phyloP scores from a whole-genome alignment of 2,113 vertebrate genomes.

The Verasper variegatus region DNA sequence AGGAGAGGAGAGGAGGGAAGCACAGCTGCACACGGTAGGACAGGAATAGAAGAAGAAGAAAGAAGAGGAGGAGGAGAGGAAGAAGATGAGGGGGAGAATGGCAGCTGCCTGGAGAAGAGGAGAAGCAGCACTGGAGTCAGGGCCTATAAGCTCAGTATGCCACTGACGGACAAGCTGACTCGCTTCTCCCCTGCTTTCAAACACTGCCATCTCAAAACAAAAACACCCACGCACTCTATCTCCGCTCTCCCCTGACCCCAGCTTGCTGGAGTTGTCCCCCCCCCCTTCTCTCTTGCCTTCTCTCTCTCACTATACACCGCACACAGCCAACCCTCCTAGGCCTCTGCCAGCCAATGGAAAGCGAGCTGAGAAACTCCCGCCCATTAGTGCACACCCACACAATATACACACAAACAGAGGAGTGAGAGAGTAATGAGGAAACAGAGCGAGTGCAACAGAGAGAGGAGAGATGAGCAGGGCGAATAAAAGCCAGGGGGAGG shows the following conservation, averaged over 20 bases:
- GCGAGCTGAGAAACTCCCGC: slow-evolving; percentile 69
- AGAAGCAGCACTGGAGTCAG: slow-evolving; percentile 51
- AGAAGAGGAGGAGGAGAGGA: slow-evolving; percentile 35
- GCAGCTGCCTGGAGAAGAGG: slow-evolving; percentile 51
- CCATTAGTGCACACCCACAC: slow-evolving; percentile 80
- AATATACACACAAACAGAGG: slow-evolving; percentile 76
- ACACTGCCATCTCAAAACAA: slow-evolving; percentile 86
- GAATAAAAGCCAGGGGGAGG: slow-evolving; percentile 63
- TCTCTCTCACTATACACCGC: slow-evolving; percentile 65
- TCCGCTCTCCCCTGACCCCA: slow-evolving; percentile 81
- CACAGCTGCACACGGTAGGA: slow-evolving; percentile 62
- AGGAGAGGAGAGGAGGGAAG: slow-evolving; percentile 64
- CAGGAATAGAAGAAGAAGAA: slow-evolving; percentile 49
- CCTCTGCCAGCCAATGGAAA: slow-evolving; percentile 78
- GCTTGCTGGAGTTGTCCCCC: slow-evolving; percentile 67
- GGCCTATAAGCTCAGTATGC: slow-evolving; percentile 68
- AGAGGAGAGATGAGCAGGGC: slow-evolving; percentile 61
- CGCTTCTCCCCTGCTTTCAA: slow-evolving; percentile 77
- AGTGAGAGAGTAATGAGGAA: slow-evolving; percentile 71
- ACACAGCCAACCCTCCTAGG: slow-evolving; percentile 68
- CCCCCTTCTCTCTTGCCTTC: slow-evolving; percentile 54
- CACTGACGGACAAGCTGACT: slow-evolving; percentile 73
- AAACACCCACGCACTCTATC: slow-evolving; percentile 86
- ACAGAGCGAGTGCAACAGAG: slow-evolving; percentile 44
- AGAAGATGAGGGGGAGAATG: slow-evolving; percentile 26